Evolutionary conservation across 2,888 invertebrate genomes (phyloP), one percentile per base, ranked within the genome.

Genomic region (Brachyptera putata): DNA sequence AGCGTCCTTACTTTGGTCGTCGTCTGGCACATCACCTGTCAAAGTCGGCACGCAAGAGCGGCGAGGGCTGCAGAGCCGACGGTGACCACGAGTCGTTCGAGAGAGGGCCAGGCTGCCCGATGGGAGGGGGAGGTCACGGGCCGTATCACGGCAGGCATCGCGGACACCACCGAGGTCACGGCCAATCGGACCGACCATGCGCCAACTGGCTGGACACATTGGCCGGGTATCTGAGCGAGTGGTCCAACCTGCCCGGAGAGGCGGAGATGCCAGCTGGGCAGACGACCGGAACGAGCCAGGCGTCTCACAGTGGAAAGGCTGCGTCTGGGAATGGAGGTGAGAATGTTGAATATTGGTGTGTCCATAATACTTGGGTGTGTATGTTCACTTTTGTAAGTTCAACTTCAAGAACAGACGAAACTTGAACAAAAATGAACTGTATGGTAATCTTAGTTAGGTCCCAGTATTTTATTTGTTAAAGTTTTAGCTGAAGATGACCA

Each of bases 211-310:
- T 80, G 3, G 77, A 80, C 1, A 75, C 75, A 25, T 75, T 81
- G 59, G 69, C 76, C 4, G 74, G 55, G 55, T 34, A 55, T 66
- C 74, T 81, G 71, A 80, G 80, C 63, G 80, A 81, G 66, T 81
- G 79, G 70, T 76, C 79, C 7, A 78, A 80, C 66, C 71, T 80
- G 0, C 77, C 79, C 1, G 78, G 77, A 1, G 77, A 78, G 62
- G 67, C 75, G 11, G 72, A 72, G 46, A 67, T 66, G 0, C 77
- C 79, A 61, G 67, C 75, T 13, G 72, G 72, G 43, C 11, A 3
- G 11, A n/a, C 50, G 1, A n/a, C 58, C 30, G 53, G 34, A n/a
- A n/a, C n/a, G n/a, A n/a, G n/a, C n/a, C n/a, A n/a, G n/a, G n/a
- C n/a, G n/a, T n/a, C n/a, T n/a, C n/a, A n/a, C n/a, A n/a, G n/a